phyloP scores from a whole-genome alignment of 1,140 invertebrate species.

The Episyrphus balteatus region DNA sequence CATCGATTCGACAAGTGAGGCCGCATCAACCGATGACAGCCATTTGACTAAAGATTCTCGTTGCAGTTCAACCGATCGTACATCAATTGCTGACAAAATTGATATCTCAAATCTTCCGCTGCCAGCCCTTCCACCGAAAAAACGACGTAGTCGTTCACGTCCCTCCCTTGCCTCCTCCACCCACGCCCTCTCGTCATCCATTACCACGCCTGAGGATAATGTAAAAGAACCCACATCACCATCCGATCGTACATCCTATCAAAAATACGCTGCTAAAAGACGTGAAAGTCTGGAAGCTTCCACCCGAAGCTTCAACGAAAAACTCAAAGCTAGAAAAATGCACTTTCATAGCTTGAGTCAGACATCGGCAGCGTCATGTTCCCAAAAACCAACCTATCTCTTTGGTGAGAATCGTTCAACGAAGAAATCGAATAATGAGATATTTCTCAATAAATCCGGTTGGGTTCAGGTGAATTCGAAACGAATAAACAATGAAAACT shows the following conservation, averaged over 20 bases:
- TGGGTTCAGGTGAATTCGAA: conserved; percentile 35
- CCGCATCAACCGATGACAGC: conserved; percentile 28
- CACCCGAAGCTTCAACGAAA: conserved; percentile 32
- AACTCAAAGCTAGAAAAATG: conserved; percentile 34
- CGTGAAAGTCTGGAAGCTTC: conserved; percentile 32
- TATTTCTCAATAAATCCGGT: conserved; percentile 34
- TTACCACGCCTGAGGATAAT: no score
- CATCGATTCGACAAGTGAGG: conserved; percentile 28
- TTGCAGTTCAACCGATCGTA: conserved; percentile 33
- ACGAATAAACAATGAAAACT: conserved; percentile 3
- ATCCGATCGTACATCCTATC: conserved; percentile 13
- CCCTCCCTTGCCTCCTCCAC: neutral
- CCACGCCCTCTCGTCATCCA: no score
- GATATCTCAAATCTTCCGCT: conserved; percentile 30
- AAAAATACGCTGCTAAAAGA: conserved; percentile 33
- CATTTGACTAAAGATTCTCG: conserved; percentile 31
- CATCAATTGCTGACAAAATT: conserved; percentile 30
- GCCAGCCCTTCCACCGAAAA: conserved; percentile 28
- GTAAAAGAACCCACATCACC: no score
- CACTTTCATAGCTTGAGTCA: conserved; percentile 18
- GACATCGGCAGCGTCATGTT: conserved; percentile 8
- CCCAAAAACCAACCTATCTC: conserved; percentile 23
- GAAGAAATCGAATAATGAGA: conserved; percentile 24
- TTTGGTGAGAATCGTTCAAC: conserved; percentile 28
- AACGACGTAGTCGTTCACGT: conserved; percentile 22